These are phyloP conservation scores for Patella pellucida DNA, from an alignment of 2,888 invertebrate species.

Conservation along the genomic window DNA sequence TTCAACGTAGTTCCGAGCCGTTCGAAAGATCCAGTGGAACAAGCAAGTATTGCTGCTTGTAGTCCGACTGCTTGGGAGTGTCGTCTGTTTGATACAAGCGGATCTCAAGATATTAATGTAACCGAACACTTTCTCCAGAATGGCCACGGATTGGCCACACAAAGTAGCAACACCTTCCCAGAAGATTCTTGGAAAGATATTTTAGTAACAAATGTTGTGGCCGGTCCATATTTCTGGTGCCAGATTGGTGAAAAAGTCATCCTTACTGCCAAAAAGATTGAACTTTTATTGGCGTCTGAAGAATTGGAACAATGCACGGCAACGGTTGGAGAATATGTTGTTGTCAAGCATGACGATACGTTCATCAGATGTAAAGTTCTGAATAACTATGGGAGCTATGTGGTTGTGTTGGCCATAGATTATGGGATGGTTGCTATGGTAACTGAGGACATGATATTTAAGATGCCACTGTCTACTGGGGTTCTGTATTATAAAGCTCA, in stretches of 20 bases:
- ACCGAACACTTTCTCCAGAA: constrained; percentile 31
- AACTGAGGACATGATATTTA: constrained; percentile 26
- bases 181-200: constrained; percentile 42
- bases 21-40: constrained; percentile 32
- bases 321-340: constrained; percentile 30
- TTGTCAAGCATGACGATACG: constrained; percentile 28
- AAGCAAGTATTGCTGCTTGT: constrained; percentile 23
- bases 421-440: constrained; percentile 39
- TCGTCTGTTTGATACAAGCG: constrained; percentile 38
- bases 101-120: constrained; percentile 36
- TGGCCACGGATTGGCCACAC: constrained; percentile 34
- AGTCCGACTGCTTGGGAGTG: constrained; percentile 37
- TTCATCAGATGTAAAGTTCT: constrained; percentile 28
- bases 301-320: constrained; percentile 18
- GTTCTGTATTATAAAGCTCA: constrained; percentile 33
- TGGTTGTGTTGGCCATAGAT: constrained; percentile 43
- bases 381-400: constrained; percentile 22
- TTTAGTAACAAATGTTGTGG: constrained; percentile 39
- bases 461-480: constrained; percentile 34
- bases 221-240: constrained; percentile 48
- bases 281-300: constrained; percentile 31
- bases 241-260: constrained; percentile 44
- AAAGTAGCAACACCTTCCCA: not conserved
- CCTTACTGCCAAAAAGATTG: constrained; percentile 36
- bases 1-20: constrained; percentile 35